These are phyloP conservation scores for Watsonalla cultraria DNA, from an alignment of 2,888 invertebrate species.

Conservation along the genomic window DNA sequence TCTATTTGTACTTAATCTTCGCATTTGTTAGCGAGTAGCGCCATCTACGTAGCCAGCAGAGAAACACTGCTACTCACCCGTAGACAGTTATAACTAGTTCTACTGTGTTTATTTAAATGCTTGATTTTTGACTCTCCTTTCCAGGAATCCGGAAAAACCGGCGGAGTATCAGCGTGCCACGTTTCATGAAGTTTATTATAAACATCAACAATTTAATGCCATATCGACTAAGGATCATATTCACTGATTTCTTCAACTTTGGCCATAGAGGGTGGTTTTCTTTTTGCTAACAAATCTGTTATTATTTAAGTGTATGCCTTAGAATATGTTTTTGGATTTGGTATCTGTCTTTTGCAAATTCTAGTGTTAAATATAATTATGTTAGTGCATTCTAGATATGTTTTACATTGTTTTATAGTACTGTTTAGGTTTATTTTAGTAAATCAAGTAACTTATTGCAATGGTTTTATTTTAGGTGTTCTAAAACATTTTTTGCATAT, in stretches of 20 bases:
- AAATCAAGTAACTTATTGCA: background rate
- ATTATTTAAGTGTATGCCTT: conserved; percentile 2
- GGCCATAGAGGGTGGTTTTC: conserved; percentile 70
- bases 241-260: conserved; percentile 67
- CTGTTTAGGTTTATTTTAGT: conserved; percentile 2
- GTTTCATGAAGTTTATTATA: conserved; percentile 57
- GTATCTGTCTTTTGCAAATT: background rate
- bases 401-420: conserved; percentile 1
- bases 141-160: conserved; percentile 66
- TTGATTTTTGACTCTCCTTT: too few species aligned
- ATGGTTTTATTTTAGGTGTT: background rate
- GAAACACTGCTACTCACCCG: too few species aligned
- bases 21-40: too few species aligned
- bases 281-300: conserved; percentile 48
- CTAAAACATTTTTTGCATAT: too few species aligned
- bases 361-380: background rate
- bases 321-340: background rate
- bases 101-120: too few species aligned
- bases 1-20: too few species aligned
- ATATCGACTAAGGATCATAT: conserved; percentile 62
- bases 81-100: too few species aligned
- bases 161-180: conserved; percentile 59
- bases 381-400: background rate
- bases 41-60: too few species aligned
- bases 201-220: conserved; percentile 62